Base-by-base conservation (phyloP, 1,140 invertebrate species). In the Nixonia krombeini region DNA sequence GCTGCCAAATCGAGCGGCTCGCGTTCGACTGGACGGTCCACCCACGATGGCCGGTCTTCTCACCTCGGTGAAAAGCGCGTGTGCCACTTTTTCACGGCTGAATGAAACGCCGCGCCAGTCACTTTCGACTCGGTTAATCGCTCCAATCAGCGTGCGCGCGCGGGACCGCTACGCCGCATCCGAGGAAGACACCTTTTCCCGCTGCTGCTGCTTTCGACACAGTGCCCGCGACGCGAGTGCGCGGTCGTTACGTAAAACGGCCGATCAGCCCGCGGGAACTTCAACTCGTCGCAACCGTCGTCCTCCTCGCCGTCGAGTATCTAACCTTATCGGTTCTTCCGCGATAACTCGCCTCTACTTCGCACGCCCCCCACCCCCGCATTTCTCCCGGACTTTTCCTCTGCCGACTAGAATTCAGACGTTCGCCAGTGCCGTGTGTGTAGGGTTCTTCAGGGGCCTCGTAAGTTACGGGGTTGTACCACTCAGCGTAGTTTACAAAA, bases 81-180 rank as follows among this genome's bases (percentile, higher is more conserved):
- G 74, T 76, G 74, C 74, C 42, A 74, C 72, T 76, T 76, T 71
- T 74, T 65, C 35, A 50, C 58, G 41, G 56, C 35, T 21, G 37
- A 23, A n/a, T n/a, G n/a, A n/a, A n/a, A n/a, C 42, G 52, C 10
- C 25, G 51, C 33, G 28, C 13, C 44, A 16, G 10, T 40, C 45
- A 67, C 55, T 59, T 61, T 59, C 64, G 53, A 61, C 38, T 61
- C n/a, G n/a, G n/a, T n/a, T n/a, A n/a, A n/a, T n/a, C n/a, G n/a
- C n/a, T n/a, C n/a, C n/a, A n/a, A n/a, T 67, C 56, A 59, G 25
- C 26, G 13, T 33, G 21, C 7, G n/a, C n/a, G n/a, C 18, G 9
- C 40, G 42, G 56, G 59, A 67, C 56, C 64, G 59, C 35, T 49
- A 53, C n/a, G 53, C 47, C 62, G 31, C 12, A 6, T 7, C 10